Conservation (phyloP, 2,888 invertebrate genomes). For the Synergus itoensis region DNA sequence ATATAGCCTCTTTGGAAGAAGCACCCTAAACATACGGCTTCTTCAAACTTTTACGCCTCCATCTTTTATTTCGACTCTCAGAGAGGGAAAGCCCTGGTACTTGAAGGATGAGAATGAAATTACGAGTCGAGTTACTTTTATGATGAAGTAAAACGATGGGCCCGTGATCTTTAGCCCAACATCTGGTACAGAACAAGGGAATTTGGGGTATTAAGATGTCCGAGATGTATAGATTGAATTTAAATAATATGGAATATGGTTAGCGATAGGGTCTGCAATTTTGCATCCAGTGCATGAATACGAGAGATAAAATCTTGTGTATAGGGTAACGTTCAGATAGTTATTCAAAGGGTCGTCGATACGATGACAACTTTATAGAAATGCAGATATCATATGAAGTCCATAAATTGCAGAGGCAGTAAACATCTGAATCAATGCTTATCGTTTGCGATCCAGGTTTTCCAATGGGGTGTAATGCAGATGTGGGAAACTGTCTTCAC, state of each 20-base stretch:
- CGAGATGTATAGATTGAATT: not conserved
- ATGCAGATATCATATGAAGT: not conserved
- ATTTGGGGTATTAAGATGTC: constrained; percentile 4
- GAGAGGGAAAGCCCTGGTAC: constrained; percentile 22
- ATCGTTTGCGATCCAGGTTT: not conserved
- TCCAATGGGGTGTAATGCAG: not conserved
- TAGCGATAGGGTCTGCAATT: not conserved
- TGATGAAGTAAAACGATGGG: not conserved
- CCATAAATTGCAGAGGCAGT: constrained; percentile 6
- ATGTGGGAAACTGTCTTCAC: not conserved
- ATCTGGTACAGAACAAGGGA: constrained; percentile 9
- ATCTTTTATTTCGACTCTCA: constrained; percentile 50
- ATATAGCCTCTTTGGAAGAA: constrained; percentile 62
- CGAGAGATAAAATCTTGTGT: constrained; percentile 17
- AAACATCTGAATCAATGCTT: not conserved
- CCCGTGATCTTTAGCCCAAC: not conserved
- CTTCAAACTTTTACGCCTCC: constrained; percentile 63
- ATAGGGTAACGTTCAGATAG: not conserved
- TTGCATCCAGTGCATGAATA: not conserved
- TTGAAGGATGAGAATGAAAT: constrained; percentile 39
- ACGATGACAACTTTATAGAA: constrained; percentile 27
- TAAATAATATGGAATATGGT: constrained; percentile 12
- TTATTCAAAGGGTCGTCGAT: not conserved
- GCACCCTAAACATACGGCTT: constrained; percentile 58
- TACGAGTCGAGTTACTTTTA: constrained; percentile 29